phyloP scores from a whole-genome alignment of 2,113 vertebrate genomes.

The Crotalus helleri region DNA sequence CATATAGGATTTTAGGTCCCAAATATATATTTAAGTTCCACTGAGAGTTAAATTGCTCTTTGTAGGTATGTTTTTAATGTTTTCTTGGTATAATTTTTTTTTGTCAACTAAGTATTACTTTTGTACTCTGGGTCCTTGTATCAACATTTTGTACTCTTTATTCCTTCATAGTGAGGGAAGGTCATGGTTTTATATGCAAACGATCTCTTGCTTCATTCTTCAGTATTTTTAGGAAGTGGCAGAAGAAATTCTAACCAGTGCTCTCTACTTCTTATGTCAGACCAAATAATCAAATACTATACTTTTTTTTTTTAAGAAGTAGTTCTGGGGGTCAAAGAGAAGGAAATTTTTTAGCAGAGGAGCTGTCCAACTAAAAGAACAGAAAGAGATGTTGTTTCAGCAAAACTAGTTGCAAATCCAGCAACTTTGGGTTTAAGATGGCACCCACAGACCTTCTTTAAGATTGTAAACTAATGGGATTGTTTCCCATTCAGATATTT shows the following conservation, averaged over 20 bases:
- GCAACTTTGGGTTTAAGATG: not conserved
- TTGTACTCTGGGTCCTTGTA: not conserved
- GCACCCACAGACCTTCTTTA: not conserved
- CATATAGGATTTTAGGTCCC: not conserved
- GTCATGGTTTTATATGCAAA: not conserved
- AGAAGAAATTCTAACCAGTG: not conserved
- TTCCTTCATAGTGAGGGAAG: not conserved
- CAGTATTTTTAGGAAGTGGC: not conserved
- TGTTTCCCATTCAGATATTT: not conserved
- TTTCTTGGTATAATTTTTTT: slow-evolving; percentile 12
- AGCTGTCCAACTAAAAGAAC: not conserved
- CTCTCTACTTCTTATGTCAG: not conserved
- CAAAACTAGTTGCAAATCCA: not conserved
- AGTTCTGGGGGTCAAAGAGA: not conserved
- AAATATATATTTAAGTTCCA: not conserved
- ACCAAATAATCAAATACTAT: not conserved
- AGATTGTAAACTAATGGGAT: not conserved
- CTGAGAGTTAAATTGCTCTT: not conserved
- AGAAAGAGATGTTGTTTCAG: not conserved
- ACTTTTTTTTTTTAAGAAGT: not conserved
- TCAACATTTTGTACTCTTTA: not conserved
- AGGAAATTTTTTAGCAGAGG: not conserved
- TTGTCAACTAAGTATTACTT: slow-evolving; percentile 33
- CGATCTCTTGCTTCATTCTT: not conserved
- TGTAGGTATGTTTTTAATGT: slow-evolving; percentile 22